phyloP scores from a whole-genome alignment of 1,140 invertebrate genomes.

The Scaptomyza montana region DNA sequence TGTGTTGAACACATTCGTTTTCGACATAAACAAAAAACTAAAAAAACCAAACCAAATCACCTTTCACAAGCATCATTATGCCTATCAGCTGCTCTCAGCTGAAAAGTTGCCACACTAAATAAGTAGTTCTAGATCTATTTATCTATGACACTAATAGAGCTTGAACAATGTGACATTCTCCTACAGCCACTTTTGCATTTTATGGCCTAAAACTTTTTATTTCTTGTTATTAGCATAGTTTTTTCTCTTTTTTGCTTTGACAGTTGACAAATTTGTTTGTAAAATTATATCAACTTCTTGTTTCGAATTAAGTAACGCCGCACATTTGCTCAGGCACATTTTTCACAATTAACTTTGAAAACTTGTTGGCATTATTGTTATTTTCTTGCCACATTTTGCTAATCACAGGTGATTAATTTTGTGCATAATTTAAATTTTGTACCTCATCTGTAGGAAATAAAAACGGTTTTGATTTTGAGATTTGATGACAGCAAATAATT shows the following conservation, averaged over 20 bases:
- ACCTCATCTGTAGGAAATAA: conserved; percentile 5
- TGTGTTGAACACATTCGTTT: background rate
- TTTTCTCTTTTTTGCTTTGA: conserved; percentile 21
- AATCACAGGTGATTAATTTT: conserved; percentile 41
- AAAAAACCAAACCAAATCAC: conserved; percentile 25
- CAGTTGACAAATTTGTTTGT: conserved; percentile 62
- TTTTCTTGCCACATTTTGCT: conserved; percentile 4
- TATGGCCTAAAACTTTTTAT: conserved; percentile 36
- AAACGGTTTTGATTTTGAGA: conserved; percentile 67
- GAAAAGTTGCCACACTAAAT: conserved; percentile 24
- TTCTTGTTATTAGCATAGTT: background rate
- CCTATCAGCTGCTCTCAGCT: conserved; percentile 27
- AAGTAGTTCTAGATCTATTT: conserved; percentile 37
- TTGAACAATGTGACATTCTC: conserved; percentile 59
- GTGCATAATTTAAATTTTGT: conserved; percentile 55
- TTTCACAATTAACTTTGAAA: conserved; percentile 78
- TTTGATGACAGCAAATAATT: conserved; percentile 69
- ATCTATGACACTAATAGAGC: conserved; percentile 28
- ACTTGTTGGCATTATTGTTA: conserved; percentile 21
- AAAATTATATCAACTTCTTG: conserved; percentile 53
- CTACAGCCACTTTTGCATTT: conserved; percentile 49
- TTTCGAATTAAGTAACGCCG: conserved; percentile 20
- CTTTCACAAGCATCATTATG: conserved; percentile 45
- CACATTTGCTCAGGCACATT: conserved; percentile 70
- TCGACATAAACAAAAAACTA: background rate